Base-by-base conservation (phyloP, 2,797 vertebrate genomes). In the Sebastes baramenuke region DNA sequence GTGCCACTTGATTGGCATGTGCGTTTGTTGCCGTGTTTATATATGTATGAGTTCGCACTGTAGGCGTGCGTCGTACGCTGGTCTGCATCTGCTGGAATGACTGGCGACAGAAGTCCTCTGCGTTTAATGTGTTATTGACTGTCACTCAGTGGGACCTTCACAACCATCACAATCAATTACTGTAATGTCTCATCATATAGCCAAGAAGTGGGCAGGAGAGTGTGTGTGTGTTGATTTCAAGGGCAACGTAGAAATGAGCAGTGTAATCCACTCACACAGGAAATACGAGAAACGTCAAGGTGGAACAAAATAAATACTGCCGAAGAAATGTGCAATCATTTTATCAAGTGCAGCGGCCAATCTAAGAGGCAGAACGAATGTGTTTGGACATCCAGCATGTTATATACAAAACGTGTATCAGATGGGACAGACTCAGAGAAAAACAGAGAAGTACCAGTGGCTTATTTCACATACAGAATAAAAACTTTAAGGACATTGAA, bases 131-230 rank as follows among this genome's bases (percentile, higher is more conserved):
- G 85, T 87, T 89, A 85, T 75, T 89, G 77, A 86, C 81, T 75
- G 85, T 86, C 88, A 87, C 75, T 88, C 76, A 84, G 80, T 54
- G 30, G 75, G 79, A 89, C 86, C 85, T 84, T 88, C 84, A 83
- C 83, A 83, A 79, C 83, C 66, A 87, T 93, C 91, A 83, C 84
- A 77, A 78, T 84, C 82, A 87, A 88, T 92, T 84, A 46, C 24
- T 29, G 24, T 12, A 90, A 88, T 58, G 75, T 90, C 88, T 88
- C 20, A 79, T 79, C 71, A 81, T 80, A 77, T 76, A 72, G 77
- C 61, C 62, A 75, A 75, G 71, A 81, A 72, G 70, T 72, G 67
- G 32, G n/a, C 67, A 72, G 20, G 75, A 58, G 58, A 12, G 30
- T 58, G n/a, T 11, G 8, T 54, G 62, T 66, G 67, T 59, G 64